Evolutionary conservation across 2,888 invertebrate genomes (phyloP), one percentile per base, ranked within the genome.

Genomic region (Acleris literana): DNA sequence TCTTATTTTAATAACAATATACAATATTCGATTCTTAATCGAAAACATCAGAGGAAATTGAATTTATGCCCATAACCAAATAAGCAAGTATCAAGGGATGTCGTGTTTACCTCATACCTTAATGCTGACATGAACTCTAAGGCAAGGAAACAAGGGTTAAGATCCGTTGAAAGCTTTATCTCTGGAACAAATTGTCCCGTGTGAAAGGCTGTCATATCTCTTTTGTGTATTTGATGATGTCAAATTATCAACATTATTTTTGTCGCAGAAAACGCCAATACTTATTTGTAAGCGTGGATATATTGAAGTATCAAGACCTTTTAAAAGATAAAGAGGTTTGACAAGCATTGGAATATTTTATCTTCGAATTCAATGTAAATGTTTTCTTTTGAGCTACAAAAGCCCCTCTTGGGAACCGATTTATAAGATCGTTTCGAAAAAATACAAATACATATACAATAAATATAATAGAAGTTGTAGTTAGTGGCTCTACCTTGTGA

Each of bases 141-240:
- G 22, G 3, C 20, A 22, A 44, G 5, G 56, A n/a, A 39, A 17
- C 33, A 57, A 57, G 9, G 46, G 17, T n/a, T 20, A 46, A 5
- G 3, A 1, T 55, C 55, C 39, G 6, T 43, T n/a, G 55, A 22
- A 18, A 1, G 39, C 18, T 49, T 18, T 17, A 46, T 17, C 46
- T 9, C 17, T 17, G 7, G 9, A 43, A 55, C 55, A 55, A 55
- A 20, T 55, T 43, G 55, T 20, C 39, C 20, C 9, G 20, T 55
- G 55, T 43, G 43, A 55, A 16, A 55, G 43, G 55, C 39, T 55
- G 55, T 55, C 55, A 55, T 55, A 43, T 20, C 20, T 55, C 55
- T 55, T 55, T 55, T 55, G 43, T 54, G 54, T 43, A 13, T 43
- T 33, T 11, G 54, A 39, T 55, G 55, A 43, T n/a, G n/a, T n/a